phyloP scores from a whole-genome alignment of 2,888 invertebrate species.

The Microctonus brassicae region DNA sequence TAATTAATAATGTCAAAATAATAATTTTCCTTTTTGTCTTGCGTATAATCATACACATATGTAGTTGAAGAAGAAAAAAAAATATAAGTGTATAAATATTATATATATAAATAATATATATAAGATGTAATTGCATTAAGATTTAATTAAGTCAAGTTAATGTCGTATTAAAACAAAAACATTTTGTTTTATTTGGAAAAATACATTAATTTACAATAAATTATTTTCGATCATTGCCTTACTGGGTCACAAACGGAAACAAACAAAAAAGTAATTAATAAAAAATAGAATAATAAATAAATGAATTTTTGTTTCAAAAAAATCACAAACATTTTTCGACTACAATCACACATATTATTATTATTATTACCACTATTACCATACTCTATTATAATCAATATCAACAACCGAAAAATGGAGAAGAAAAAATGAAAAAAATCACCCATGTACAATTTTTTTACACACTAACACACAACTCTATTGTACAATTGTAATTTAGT shows the following conservation, averaged over 20 bases:
- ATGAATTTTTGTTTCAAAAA: neutral
- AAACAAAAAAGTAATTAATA: neutral
- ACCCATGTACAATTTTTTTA: constrained; percentile 59
- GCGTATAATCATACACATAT: neutral
- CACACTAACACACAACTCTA: constrained; percentile 43
- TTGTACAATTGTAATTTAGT: constrained; percentile 64
- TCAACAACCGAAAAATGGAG: neutral
- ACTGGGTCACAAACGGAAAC: neutral
- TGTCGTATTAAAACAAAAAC: neutral
- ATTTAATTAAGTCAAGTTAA: neutral
- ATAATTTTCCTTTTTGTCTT: constrained; percentile 7
- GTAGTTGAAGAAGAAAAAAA: neutral
- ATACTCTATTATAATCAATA: neutral
- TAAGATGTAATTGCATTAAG: neutral
- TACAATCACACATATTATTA: neutral
- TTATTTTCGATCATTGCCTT: neutral
- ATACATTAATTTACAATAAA: neutral
- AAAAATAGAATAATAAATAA: neutral
- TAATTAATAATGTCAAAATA: neutral
- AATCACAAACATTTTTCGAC: neutral
- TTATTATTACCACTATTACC: neutral
- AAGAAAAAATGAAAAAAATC: constrained; percentile 39
- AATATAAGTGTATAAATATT: constrained; percentile 14
- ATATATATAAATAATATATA: constrained; percentile 7
- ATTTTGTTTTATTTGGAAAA: neutral